A percentile compares a stretch with the other conserved stretches of the same genome.
These are phyloP conservation scores for Altica lythri DNA, from an alignment of 2,888 invertebrate genomes.

Conservation along the genomic window DNA sequence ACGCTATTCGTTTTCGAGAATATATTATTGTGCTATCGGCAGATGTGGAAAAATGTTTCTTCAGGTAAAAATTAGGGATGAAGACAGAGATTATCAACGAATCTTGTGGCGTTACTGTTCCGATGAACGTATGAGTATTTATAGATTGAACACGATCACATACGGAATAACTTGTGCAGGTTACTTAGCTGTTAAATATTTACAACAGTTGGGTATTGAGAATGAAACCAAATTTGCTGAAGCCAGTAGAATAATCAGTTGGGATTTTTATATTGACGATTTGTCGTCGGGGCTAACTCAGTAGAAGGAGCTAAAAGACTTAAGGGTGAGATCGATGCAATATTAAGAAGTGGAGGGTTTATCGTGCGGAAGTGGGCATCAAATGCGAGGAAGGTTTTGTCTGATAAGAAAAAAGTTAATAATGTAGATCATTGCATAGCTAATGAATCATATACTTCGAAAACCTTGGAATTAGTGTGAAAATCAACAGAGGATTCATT, in stretches of 20 bases:
- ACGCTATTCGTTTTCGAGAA: slow-evolving; percentile 13
- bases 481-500: no score
- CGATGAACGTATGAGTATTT: neutral
- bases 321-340: no score
- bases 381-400: no score
- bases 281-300: slow-evolving; percentile 21
- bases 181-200: slow-evolving; percentile 18
- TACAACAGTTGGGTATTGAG: slow-evolving; percentile 17
- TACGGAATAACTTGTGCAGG: slow-evolving; percentile 16
- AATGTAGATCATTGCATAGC: no score
- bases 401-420: no score
- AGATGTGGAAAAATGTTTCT: slow-evolving; percentile 24
- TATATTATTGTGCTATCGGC: slow-evolving; percentile 16
- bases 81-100: slow-evolving; percentile 13
- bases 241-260: slow-evolving; percentile 4
- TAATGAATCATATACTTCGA: no score
- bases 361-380: no score
- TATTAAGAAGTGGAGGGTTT: no score
- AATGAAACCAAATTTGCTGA: slow-evolving; percentile 3
- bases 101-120: slow-evolving; percentile 17
- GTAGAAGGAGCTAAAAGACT: slow-evolving; percentile 8
- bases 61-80: slow-evolving; percentile 5
- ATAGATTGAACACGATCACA: slow-evolving; percentile 21
- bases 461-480: no score
- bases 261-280: slow-evolving; percentile 29